phyloP scores from a whole-genome alignment of 2,113 vertebrate species.

The Albula glossodonta region DNA sequence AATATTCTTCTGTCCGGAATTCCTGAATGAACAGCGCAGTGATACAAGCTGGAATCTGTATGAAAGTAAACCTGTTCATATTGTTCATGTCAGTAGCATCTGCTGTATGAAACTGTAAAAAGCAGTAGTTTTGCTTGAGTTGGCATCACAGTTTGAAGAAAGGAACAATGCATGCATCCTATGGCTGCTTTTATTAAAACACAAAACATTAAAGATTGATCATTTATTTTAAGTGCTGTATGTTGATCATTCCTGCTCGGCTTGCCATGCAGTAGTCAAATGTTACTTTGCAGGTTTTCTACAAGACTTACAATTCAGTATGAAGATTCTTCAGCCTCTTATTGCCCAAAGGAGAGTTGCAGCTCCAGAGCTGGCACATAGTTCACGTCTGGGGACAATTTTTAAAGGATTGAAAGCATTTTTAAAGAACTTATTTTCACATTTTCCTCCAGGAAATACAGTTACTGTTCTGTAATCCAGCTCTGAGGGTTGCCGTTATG shows the following conservation, averaged over 20 bases:
- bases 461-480: not conserved
- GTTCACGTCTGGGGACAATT: not conserved
- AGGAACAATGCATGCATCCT: not conserved
- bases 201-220: not conserved
- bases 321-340: not conserved
- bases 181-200: not conserved
- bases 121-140: not conserved
- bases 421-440: not conserved
- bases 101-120: not conserved
- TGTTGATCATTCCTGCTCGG: not conserved
- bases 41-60: not conserved
- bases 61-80: not conserved
- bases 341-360: not conserved
- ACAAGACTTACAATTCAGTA: not conserved
- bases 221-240: not conserved
- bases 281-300: not conserved
- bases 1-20: not conserved
- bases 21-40: not conserved
- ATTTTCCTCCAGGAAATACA: not conserved
- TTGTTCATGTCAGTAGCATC: not conserved
- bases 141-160: not conserved
- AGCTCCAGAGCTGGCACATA: not conserved
- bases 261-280: not conserved
- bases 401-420: not conserved
- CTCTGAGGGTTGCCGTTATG: not conserved